Evolutionary conservation across 2,113 vertebrate genomes (phyloP).

Genomic region (Mohoua ochrocephala): DNA sequence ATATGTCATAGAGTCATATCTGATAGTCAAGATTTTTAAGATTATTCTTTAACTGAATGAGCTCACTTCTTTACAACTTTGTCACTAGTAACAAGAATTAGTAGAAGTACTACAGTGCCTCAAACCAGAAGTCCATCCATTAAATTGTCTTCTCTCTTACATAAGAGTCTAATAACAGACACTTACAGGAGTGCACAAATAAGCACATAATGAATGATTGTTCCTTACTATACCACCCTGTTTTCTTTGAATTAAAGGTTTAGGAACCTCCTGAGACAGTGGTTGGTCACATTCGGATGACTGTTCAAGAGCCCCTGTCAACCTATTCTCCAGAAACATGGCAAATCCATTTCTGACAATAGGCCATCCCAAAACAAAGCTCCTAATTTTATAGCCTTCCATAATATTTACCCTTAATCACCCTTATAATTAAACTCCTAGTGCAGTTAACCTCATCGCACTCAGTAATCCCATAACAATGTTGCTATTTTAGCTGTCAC

Average conservation of each 20-base stretch:
- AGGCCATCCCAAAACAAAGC: background rate
- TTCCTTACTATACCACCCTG: background rate
- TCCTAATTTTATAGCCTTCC: background rate
- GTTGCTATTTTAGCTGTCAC: background rate
- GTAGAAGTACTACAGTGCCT: background rate
- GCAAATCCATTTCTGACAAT: background rate
- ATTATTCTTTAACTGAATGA: background rate
- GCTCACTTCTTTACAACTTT: background rate
- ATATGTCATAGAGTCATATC: background rate
- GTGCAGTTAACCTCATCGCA: rapidly evolving
- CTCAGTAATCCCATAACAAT: background rate
- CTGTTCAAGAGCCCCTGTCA: background rate
- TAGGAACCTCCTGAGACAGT: background rate
- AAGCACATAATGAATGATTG: background rate
- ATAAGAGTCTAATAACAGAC: background rate
- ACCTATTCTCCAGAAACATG: background rate
- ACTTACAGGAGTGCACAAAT: background rate
- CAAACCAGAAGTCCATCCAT: background rate
- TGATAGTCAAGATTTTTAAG: background rate
- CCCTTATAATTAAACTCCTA: background rate
- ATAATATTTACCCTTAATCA: background rate
- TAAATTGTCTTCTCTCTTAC: background rate
- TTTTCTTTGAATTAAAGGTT: background rate
- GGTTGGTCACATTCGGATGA: background rate
- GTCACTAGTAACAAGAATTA: background rate